Evolutionary conservation across 2,797 vertebrate genomes (phyloP), one percentile per base, ranked within the genome.

Genomic region (Onychomys leucogaster): DNA sequence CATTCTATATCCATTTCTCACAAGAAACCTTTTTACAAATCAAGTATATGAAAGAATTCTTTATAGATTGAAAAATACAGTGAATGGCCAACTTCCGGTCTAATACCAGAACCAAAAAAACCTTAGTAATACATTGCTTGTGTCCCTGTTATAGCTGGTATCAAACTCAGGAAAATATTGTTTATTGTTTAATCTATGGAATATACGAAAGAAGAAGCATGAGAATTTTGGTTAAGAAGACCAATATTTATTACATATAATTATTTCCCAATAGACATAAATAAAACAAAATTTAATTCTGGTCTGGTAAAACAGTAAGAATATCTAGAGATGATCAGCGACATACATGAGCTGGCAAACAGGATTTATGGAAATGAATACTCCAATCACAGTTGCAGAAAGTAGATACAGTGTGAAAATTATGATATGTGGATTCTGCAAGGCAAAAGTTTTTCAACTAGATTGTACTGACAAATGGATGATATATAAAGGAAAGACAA

Each of bases 261-360:
- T 85, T 89, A 14, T 83, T 65, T 94, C n/a, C 19, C 16, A 81
- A n/a, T 11, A 63, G 34, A 71, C 37, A n/a, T 75, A n/a, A 59
- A 34, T n/a, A 71, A 67, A 81, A 93, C 57, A 91, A 41, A 92
- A 91, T 77, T 43, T 11, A 94, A 91, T 82, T 43, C 6, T 17
- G 67, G 52, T 29, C 69, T 89, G 89, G 71, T 49, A 76, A 77
- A 57, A 81, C 55, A 81, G 49, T 55, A 82, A 92, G 29, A 61
- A 61, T 61, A 61, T 82, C 13, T 75, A 67, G 43, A 80, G 9
- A 80, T 5, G 61, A 57, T 94, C 46, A 78, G 37, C 3, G 83
- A 81, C 49, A 46, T 81, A 16, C 0, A 37, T 61, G 0, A 87
- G 37, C 1, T 73, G 37, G 37, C 5, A 61, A 69, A 80, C 94